Conservation (phyloP, 1,140 invertebrate species). For the Eurosta solidaginis region DNA sequence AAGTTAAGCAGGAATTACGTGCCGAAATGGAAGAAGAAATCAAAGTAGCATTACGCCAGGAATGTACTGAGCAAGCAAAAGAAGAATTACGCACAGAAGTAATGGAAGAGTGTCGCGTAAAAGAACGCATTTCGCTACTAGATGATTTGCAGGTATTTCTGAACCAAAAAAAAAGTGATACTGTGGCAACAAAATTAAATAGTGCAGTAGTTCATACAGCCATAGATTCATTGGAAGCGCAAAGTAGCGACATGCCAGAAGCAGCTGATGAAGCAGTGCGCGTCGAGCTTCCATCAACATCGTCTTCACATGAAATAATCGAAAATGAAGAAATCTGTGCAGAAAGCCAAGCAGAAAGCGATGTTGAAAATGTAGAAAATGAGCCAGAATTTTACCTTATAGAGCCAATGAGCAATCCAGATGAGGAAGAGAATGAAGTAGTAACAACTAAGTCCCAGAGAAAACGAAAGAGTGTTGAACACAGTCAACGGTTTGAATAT, state of each 20-base stretch:
- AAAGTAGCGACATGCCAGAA: neutral
- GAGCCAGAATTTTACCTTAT: conserved; percentile 20
- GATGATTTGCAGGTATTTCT: conserved; percentile 47
- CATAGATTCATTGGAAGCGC: neutral
- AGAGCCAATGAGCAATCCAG: neutral
- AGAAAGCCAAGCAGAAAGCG: conserved; percentile 38
- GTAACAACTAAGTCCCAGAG: neutral
- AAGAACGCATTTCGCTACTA: conserved; percentile 43
- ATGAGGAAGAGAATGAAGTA: neutral
- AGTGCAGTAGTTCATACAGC: neutral
- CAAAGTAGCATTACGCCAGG: neutral
- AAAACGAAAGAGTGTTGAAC: conserved; percentile 36
- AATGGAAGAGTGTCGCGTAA: conserved; percentile 44
- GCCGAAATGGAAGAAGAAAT: conserved; percentile 38
- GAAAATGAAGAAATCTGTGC: conserved; percentile 45
- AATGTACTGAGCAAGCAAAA: conserved; percentile 29
- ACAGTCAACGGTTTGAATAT: conserved; percentile 30
- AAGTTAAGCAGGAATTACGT: conserved; percentile 39
- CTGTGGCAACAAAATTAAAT: neutral
- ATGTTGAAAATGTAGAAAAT: conserved; percentile 30
- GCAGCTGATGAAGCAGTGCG: conserved; percentile 35
- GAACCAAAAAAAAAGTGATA: conserved; percentile 20
- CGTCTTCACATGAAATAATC: conserved; percentile 32
- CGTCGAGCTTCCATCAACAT: neutral
- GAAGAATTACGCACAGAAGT: conserved; percentile 44